Evolutionary conservation across 2,797 vertebrate genomes (phyloP).

Genomic region (Myioborus melanocephalus): DNA sequence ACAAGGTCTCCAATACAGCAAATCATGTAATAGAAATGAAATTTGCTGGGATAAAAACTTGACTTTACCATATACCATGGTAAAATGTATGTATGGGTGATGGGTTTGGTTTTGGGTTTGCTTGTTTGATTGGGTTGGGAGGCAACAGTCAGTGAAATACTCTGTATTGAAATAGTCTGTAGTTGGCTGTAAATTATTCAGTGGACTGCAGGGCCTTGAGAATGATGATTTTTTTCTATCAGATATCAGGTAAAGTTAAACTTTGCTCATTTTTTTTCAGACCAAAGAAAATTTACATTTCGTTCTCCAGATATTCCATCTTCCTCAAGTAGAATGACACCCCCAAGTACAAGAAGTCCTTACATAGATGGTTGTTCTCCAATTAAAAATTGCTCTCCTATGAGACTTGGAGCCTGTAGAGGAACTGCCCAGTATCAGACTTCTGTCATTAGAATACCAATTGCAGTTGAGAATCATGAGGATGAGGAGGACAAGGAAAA

Average conservation of each 20-base stretch:
- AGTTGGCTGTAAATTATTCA: not conserved
- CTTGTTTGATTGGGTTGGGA: not conserved
- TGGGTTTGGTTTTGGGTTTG: not conserved
- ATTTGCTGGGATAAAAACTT: not conserved
- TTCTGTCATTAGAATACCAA: slow-evolving; percentile 78
- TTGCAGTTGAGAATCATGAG: slow-evolving; percentile 78
- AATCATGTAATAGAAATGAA: not conserved
- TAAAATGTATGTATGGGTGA: not conserved
- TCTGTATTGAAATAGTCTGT: not conserved
- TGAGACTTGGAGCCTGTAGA: slow-evolving; percentile 75
- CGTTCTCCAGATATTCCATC: slow-evolving; percentile 80
- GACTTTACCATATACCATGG: not conserved
- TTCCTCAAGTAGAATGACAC: slow-evolving; percentile 67
- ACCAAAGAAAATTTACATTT: slow-evolving; percentile 78
- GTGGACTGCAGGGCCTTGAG: not conserved
- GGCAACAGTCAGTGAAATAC: not conserved
- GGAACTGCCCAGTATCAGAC: slow-evolving; percentile 66
- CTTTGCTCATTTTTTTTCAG: slow-evolving; percentile 55
- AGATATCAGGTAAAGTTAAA: not conserved
- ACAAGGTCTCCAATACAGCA: not conserved
- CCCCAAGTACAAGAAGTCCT: slow-evolving; percentile 79
- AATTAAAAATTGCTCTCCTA: slow-evolving; percentile 86
- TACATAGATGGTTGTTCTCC: slow-evolving; percentile 94
- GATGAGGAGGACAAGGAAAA: slow-evolving; percentile 78
- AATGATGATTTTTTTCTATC: not conserved